Percentiles rank a stretch among this genome's conserved stretches.
phyloP scores from a whole-genome alignment of 2,113 vertebrate genomes.

The Hucho hucho region DNA sequence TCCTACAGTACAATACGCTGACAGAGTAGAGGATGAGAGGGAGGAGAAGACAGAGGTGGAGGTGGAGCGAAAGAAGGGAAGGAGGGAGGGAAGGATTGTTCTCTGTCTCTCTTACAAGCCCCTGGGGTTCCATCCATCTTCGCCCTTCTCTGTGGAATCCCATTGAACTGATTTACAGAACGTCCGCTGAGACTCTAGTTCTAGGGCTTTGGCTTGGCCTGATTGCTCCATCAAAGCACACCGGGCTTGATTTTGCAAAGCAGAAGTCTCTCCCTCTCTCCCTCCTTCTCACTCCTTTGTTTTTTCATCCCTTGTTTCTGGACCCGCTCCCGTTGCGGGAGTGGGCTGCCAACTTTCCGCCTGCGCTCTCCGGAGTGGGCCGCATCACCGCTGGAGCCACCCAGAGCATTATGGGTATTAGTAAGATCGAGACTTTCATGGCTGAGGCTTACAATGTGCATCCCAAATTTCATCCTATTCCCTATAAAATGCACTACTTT shows the following conservation, averaged over 20 bases:
- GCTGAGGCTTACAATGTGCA: conserved; percentile 17
- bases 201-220: conserved; percentile 49
- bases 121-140: conserved; percentile 72
- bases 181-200: conserved; percentile 55
- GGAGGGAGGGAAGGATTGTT: conserved; percentile 52
- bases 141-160: conserved; percentile 71
- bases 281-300: conserved; percentile 7
- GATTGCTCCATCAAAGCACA: conserved; percentile 62
- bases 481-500: no score
- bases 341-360: conserved; percentile 38
- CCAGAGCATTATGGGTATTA: conserved; percentile 28
- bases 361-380: neutral
- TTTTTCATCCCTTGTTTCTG: conserved; percentile 24
- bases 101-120: conserved; percentile 58
- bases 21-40: neutral
- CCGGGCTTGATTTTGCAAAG: conserved; percentile 47
- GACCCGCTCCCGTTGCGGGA: conserved; percentile 10
- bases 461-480: conserved; percentile 9
- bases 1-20: neutral
- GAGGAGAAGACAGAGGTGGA: conserved; percentile 37
- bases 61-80: conserved; percentile 37
- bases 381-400: conserved; percentile 15
- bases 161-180: conserved; percentile 71
- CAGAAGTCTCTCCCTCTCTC: conserved; percentile 3
- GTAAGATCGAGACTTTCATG: conserved; percentile 36